Base-by-base conservation (phyloP, 2,113 vertebrate species). In the Himantopus leucocephalus region DNA sequence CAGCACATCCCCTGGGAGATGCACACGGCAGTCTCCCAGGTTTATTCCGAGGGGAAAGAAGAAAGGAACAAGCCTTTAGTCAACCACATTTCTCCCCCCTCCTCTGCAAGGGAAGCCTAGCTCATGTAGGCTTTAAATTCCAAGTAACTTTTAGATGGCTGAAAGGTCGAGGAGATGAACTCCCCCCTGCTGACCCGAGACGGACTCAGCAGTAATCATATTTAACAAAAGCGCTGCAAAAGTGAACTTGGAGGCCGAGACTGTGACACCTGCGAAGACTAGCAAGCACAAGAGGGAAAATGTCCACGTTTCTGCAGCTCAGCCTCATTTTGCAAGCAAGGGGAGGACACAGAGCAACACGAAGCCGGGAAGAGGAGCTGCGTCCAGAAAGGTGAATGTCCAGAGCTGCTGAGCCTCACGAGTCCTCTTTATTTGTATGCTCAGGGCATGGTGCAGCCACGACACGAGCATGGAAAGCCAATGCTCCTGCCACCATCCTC, bases 241-340 rank as follows among this genome's bases (percentile, higher is more conserved):
- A 76, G 62, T 26, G 71, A 75, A 85, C 66, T n/a, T 37, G 82
- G 78, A 85, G 10, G 24, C 73, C 81, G 39, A 58, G 73, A 30
- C 39, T 0, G 6, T 15, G 80, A 68, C 53, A 82, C 43, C 72
- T 34, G 41, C 0, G 0, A 71, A 43, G 63, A 55, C 6, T 0
- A 66, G 50, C 45, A 67, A 29, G 41, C 17, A 43, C 0, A 0
- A 74, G 60, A 55, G 29, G n/a, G 18, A 47, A 64, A 45, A 30
- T 14, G 26, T 14, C 64, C 24, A 6, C 0, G 1, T 37, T 60
- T 53, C 62, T 43, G 21, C 47, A 71, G 45, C 73, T 90, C 64
- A 39, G 47, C 15, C 50, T 77, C 34, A 1, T n/a, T 58, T 12
- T 26, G 29, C 39, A 64, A 39, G 58, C 59, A 66, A 11, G 5